These are phyloP conservation scores for Odontothrips loti DNA, from an alignment of 2,888 invertebrate species.

Conservation along the genomic window DNA sequence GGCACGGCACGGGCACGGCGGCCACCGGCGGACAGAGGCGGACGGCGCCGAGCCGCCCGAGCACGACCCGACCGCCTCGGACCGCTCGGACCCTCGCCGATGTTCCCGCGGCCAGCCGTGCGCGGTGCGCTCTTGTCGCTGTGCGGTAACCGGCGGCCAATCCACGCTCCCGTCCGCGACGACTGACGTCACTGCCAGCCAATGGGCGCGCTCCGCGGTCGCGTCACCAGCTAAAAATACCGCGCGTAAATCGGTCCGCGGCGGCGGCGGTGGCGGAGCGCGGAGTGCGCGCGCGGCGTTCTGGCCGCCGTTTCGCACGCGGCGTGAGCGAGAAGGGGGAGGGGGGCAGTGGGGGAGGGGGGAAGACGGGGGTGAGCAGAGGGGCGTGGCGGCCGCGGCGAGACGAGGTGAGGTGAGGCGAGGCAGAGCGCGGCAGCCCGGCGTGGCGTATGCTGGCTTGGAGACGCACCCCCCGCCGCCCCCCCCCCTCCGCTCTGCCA, in stretches of 20 bases:
- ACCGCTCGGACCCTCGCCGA: too few relatives aligned
- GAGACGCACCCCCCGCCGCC: too few relatives aligned
- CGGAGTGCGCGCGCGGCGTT: not conserved
- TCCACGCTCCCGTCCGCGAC: not conserved
- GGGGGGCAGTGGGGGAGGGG: not conserved
- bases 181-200: conserved; percentile 3
- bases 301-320: too few relatives aligned
- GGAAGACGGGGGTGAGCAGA: not conserved
- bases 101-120: not conserved
- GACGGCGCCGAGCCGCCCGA: not conserved
- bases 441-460: too few relatives aligned
- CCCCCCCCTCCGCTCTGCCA: not conserved
- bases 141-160: not conserved
- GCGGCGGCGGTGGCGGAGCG: not conserved
- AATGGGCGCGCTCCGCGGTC: not conserved
- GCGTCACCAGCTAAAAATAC: not conserved
- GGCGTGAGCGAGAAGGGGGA: too few relatives aligned
- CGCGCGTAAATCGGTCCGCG: not conserved
- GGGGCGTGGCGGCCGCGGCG: conserved; percentile 10
- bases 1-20: too few relatives aligned
- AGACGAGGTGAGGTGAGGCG: not conserved
- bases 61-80: not conserved
- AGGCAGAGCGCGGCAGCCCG: not conserved
- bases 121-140: not conserved
- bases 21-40: too few relatives aligned